Evolutionary conservation across 1,140 invertebrate species (phyloP).

Genomic region (Rhagoletis pomonella): DNA sequence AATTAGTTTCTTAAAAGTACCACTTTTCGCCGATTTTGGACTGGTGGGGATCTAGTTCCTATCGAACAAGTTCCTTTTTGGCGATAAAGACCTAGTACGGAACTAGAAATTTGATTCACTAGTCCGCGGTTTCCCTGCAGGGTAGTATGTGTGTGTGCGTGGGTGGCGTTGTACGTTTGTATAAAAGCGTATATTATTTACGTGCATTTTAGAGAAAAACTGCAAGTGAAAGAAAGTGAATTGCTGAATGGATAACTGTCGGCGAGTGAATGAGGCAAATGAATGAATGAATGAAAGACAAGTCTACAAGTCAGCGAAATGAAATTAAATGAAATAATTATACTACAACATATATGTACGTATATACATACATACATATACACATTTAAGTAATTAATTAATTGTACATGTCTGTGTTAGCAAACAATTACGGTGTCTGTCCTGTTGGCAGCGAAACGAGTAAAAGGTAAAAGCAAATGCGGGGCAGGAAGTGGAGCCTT

Average conservation of each 20-base stretch:
- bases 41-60: no score
- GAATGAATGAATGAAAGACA: conserved; percentile 26
- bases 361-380: neutral
- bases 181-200: neutral
- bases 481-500: neutral
- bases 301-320: conserved; percentile 47
- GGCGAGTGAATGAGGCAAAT: neutral
- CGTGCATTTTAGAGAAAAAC: neutral
- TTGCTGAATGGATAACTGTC: neutral
- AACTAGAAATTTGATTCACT: no score
- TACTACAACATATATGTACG: neutral
- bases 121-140: no score
- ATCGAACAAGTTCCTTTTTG: no score
- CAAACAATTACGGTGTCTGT: neutral
- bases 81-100: no score
- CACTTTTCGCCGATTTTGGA: no score
- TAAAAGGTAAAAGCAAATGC: conserved; percentile 25
- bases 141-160: neutral
- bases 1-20: no score
- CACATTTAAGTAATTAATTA: conserved; percentile 37
- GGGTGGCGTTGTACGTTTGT: neutral
- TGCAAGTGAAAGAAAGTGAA: conserved; percentile 48
- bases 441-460: neutral
- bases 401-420: conserved; percentile 28
- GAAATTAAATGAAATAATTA: conserved; percentile 51